Evolutionary conservation across 2,113 vertebrate species (phyloP), one percentile per base, ranked within the genome.

Genomic region (Acanthisitta chloris): DNA sequence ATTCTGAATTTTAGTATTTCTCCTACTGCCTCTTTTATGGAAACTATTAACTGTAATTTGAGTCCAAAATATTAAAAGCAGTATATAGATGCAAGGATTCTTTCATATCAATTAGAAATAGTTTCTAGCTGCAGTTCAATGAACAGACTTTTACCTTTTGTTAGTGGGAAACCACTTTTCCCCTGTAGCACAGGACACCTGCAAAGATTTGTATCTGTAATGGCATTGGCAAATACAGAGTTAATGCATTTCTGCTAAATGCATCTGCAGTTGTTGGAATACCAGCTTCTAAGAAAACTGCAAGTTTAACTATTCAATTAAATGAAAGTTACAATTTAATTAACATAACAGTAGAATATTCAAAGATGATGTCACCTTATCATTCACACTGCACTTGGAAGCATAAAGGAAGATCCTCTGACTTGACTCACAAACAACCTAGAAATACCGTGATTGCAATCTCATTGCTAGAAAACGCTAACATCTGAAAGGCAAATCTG

Each of bases 71-170:
- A 96, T 97, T 97, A 97, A 96, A 97, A 97, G 96, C 88, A 45
- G 84, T 49, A 33, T 72, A 90, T 40, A 88, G 96, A 94, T 96
- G 94, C 96, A 96, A 96, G 85, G 89, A 86, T 97, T 97, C 92
- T 94, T 96, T 97, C 96, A 88, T 84, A 70, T 42, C 95, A 97
- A 96, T 97, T 97, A 97, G 88, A 90, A 97, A 89, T 96, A 77
- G 78, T 96, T 97, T 96, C 97, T 92, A 92, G 92, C 92, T 96
- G 88, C 90, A 86, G 80, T 97, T 96, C 90, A 97, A 80, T 94
- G 74, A 96, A 82, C n/a, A 93, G 86, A 93, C 96, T 97, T 98
- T 98, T 96, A 97, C 96, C 89, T 97, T 96, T 97, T 96, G 96
- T 97, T 94, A 88, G 73, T 81, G 93, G 36, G 66, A 87, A 97